Evolutionary conservation across 2,888 invertebrate species (phyloP).

Genomic region (Cerastoderma edule): DNA sequence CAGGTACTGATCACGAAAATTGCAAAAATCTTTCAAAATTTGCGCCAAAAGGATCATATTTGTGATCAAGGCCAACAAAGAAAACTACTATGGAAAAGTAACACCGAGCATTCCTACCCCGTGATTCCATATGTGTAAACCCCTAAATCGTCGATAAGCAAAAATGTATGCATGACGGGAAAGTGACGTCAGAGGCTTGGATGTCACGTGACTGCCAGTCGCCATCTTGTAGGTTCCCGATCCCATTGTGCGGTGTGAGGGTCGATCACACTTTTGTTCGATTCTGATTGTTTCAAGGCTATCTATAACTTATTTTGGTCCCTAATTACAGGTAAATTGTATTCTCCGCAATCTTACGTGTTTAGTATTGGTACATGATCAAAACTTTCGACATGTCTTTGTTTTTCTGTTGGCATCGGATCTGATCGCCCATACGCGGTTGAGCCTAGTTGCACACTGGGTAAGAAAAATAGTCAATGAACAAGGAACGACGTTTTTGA

Average conservation of each 20-base stretch:
- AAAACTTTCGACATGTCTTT: not conserved
- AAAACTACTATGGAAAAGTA: conserved; percentile 2
- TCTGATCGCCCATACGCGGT: conserved; percentile 38
- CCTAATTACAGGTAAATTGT: not conserved
- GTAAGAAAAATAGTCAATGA: conserved; percentile 22
- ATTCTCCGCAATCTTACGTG: not conserved
- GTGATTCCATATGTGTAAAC: conserved; percentile 45
- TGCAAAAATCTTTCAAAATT: not conserved
- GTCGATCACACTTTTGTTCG: conserved; percentile 9
- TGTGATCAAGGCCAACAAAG: conserved; percentile 11
- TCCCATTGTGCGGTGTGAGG: conserved; percentile 59
- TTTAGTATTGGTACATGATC: not conserved
- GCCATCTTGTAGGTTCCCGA: conserved; percentile 71
- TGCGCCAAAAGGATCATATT: not conserved
- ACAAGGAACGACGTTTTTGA: conserved; percentile 16
- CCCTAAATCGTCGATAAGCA: conserved; percentile 59
- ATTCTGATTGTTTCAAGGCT: not conserved
- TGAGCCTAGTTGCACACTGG: conserved; percentile 47
- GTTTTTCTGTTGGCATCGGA: conserved; percentile 27
- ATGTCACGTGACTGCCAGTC: conserved; percentile 70
- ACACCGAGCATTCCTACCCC: conserved; percentile 14
- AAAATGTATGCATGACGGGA: conserved; percentile 68
- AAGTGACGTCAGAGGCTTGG: conserved; percentile 65
- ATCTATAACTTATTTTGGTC: not conserved
- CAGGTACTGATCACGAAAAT: not conserved